Base-by-base conservation (phyloP, 1,140 invertebrate species). In the Drosophila biarmipes region DNA sequence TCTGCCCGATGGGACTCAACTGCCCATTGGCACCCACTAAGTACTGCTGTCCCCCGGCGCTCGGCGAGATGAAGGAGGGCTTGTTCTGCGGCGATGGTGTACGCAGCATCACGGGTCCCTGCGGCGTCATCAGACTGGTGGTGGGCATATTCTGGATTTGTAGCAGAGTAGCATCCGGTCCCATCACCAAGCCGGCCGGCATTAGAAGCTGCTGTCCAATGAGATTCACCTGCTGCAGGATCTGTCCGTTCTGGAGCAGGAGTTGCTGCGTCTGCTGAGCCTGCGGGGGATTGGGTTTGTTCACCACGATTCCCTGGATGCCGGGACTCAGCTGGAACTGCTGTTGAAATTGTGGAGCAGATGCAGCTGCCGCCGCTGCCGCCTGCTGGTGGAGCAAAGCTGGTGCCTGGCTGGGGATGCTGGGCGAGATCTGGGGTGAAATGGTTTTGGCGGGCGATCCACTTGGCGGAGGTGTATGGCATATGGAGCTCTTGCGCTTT, bases 191-290 rank as follows among this genome's bases (percentile, higher is more conserved):
- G 2, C 96, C 96, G 1, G 96, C 96, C 4, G 96, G 96, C 46
- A 97, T 95, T 48, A 97, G 95, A 78, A 97, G 95, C 80, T 97
- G 96, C 80, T 97, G 96, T 4, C 95, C 95, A 79, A 96, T 96
- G 24, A 96, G 93, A 93, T 97, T 97, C 14, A 97, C 95, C 1
- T 96, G 96, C 87, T 97, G 96, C 24, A 94, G 56, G 12, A 92
- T 90, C 53, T 91, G 90, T 0, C 91, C 91, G 21, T 92, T 92
- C 55, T 92, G 91, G 0, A 96, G 92, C 29, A 97, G 91, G 91
- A 97, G 96, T 27, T 96, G 96, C 21, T 96, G 93, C 24, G 95
- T 94, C 72, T 96, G 96, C 0, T 95, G 69, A 0, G 94, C 87
- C 94, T 96, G 15, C 94, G 95, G 14, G 93, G 76, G 56, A 93